Base-by-base conservation (phyloP, 2,113 vertebrate species). In the Passer domesticus region DNA sequence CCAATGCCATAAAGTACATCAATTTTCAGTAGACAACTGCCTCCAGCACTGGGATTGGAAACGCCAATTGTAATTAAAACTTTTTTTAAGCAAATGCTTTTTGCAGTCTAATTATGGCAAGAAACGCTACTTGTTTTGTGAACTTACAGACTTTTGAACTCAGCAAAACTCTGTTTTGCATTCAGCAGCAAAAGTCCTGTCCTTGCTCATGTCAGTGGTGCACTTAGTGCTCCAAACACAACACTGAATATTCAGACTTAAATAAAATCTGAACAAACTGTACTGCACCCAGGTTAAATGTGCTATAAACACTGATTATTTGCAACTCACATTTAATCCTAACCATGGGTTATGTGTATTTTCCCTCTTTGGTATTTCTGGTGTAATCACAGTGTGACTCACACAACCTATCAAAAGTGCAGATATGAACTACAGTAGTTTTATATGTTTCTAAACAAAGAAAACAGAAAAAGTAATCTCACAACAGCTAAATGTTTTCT, bases 331-430 rank as follows among this genome's bases (percentile, higher is more conserved):
- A 62, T 88, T 97, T 96, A 97, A 76, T 96, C 87, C 89, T 96
- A 97, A 97, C 83, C 44, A 82, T 83, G 56, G 91, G 89, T 95
- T 97, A 96, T 97, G 94, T 97, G 96, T 96, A 95, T 97, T 94
- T 92, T 93, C 55, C 17, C 47, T 89, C 77, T 84, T 80, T 52
- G 53, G 52, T 92, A 89, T 94, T 97, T 97, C 90, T 88, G 68
- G 63, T 91, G 87, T 95, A 96, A 97, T 96, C 92, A 88, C 86
- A 96, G 81, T 87, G 73, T 91, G 96, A 97, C 89, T 95, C 91
- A 97, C 88, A 94, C 73, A 93, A 92, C 95, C 92, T 97, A 94
- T 96, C 97, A 96, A 78, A 97, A 95, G 91, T 91, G 69, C 78
- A 95, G 95, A 94, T 91, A 94, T 63, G 91, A 94, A 97, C 62